These are phyloP conservation scores for Amniataba percoides DNA, from an alignment of 2,797 vertebrate species.

Conservation along the genomic window DNA sequence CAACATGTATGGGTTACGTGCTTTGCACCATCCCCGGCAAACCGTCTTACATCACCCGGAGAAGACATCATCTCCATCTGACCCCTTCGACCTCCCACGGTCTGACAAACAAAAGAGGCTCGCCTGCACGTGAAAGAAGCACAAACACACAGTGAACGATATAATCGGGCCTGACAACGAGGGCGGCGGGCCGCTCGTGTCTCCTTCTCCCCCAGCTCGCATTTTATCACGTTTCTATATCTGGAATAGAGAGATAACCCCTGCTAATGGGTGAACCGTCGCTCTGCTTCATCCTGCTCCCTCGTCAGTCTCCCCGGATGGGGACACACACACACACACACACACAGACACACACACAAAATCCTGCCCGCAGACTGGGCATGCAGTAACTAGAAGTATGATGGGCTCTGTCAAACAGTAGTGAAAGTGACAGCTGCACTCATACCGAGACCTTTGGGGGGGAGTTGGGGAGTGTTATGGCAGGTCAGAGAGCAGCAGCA, in stretches of 20 bases:
- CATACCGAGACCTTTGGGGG: constrained; percentile 43
- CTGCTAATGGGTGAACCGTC: constrained; percentile 39
- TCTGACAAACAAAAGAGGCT: constrained; percentile 5
- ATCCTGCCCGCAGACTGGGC: constrained; percentile 9
- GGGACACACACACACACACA: constrained; percentile 4
- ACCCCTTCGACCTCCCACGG: constrained; percentile 19
- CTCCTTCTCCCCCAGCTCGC: constrained; percentile 28
- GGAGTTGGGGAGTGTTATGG: constrained; percentile 17
- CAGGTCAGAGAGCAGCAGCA: constrained; percentile 50
- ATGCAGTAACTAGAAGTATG: constrained; percentile 20
- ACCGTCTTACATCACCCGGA: constrained; percentile 57
- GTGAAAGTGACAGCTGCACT: constrained; percentile 61
- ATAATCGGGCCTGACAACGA: constrained; percentile 31
- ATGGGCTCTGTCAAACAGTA: constrained; percentile 36
- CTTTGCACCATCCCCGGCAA: constrained; percentile 36
- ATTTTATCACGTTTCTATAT: constrained; percentile 62
- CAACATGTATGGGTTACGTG: constrained; percentile 30
- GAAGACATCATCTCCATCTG: constrained; percentile 41
- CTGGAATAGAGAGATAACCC: constrained; percentile 51
- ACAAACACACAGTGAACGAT: constrained; percentile 23
- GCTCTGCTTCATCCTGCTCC: constrained; percentile 33
- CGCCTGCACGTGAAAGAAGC: constrained; percentile 14
- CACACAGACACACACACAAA: background rate
- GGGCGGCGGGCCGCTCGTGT: constrained; percentile 19
- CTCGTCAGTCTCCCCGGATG: constrained; percentile 15